These are phyloP conservation scores for Dendroctonus ponderosae DNA, from an alignment of 1,140 invertebrate species.

Conservation along the genomic window DNA sequence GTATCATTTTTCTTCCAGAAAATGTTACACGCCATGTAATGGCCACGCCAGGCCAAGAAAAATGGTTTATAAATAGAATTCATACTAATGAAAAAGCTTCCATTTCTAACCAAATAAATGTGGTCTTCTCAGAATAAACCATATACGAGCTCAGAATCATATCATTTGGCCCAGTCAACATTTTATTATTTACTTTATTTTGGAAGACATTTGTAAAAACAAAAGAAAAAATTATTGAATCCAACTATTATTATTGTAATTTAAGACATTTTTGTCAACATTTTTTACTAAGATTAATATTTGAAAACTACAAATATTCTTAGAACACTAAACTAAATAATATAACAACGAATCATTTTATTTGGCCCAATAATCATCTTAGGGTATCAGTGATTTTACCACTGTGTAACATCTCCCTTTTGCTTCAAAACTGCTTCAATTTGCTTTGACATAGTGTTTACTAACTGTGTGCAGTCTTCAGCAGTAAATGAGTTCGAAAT, in stretches of 20 bases:
- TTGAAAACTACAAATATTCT: not conserved
- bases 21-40: too few relatives aligned
- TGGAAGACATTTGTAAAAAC: not conserved
- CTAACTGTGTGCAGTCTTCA: constrained; percentile 1
- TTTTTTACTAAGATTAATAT: not conserved
- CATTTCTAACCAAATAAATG: too few relatives aligned
- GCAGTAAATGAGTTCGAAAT: not conserved
- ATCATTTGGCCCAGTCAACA: too few relatives aligned
- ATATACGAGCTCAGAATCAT: too few relatives aligned
- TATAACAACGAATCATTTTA: not conserved
- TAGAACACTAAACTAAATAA: constrained; percentile 4
- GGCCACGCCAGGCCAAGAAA: too few relatives aligned
- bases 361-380: constrained; percentile 3
- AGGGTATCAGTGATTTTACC: constrained; percentile 1
- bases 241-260: too few relatives aligned
- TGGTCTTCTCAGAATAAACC: too few relatives aligned
- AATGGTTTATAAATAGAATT: too few relatives aligned
- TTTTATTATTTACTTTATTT: constrained; percentile 1
- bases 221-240: too few relatives aligned
- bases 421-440: too few relatives aligned
- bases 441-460: constrained; percentile 1
- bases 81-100: too few relatives aligned
- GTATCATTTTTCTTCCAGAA: too few relatives aligned
- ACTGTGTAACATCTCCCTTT: constrained; percentile 5
- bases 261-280: constrained; percentile 2